phyloP scores from a whole-genome alignment of 2,113 vertebrate species.

The Boulengeromyrus knoepffleri region DNA sequence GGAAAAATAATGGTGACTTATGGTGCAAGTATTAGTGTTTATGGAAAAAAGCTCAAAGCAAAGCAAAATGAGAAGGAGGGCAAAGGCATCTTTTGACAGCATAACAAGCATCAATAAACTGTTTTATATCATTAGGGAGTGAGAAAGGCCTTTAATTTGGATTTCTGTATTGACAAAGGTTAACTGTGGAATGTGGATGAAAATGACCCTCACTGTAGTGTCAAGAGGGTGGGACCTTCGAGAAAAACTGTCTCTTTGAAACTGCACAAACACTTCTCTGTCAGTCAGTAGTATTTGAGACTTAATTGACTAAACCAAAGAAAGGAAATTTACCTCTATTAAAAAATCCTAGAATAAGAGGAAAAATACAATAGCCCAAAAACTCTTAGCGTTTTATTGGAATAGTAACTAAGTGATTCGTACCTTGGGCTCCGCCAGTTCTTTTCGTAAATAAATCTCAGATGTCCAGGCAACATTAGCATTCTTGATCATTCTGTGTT shows the following conservation, averaged over 20 bases:
- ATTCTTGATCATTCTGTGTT: neutral
- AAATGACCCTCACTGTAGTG: neutral
- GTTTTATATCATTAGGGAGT: neutral
- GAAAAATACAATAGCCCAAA: neutral
- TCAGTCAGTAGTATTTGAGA: neutral
- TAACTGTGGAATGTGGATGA: neutral
- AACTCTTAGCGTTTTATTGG: neutral
- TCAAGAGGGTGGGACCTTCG: neutral
- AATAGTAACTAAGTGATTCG: neutral
- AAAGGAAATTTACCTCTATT: neutral
- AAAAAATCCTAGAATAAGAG: neutral
- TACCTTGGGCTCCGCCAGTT: neutral
- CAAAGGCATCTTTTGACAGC: neutral
- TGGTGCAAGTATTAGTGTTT: neutral
- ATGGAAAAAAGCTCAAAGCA: neutral
- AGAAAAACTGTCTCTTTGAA: neutral
- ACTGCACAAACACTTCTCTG: neutral
- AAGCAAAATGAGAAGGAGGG: neutral
- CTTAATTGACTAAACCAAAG: neutral
- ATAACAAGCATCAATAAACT: neutral
- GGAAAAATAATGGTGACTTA: neutral
- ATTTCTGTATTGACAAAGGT: neutral
- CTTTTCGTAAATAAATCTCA: neutral
- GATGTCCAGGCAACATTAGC: neutral
- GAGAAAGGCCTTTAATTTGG: neutral